These are phyloP conservation scores for Bostrychus sinensis DNA, from an alignment of 2,113 vertebrate genomes.

Conservation along the genomic window DNA sequence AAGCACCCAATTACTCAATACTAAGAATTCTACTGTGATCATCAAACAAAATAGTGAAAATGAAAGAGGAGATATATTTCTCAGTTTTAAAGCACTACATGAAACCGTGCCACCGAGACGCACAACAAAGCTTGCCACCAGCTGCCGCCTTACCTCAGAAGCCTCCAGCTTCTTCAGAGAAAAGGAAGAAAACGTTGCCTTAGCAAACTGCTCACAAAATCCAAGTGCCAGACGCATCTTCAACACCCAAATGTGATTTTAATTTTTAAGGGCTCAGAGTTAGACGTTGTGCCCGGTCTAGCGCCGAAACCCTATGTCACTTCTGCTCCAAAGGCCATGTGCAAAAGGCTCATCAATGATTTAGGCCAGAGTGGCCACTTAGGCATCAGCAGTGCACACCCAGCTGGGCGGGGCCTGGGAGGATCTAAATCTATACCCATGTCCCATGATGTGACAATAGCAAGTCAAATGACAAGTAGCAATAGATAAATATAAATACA, in stretches of 20 bases:
- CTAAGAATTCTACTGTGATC: constrained; percentile 22
- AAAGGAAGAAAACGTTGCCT: constrained; percentile 45
- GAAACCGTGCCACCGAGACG: background rate
- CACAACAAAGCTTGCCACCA: background rate
- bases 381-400: constrained; percentile 27
- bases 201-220: constrained; percentile 62
- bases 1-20: constrained; percentile 44
- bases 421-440: constrained; percentile 3
- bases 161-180: constrained; percentile 25
- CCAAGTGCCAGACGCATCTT: constrained; percentile 69
- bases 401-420: constrained; percentile 34
- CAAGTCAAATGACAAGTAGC: constrained; percentile 6
- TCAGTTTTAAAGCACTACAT: constrained; percentile 4
- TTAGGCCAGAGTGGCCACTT: constrained; percentile 60
- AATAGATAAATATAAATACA: too few species aligned
- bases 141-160: constrained; percentile 43
- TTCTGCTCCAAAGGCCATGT: constrained; percentile 58
- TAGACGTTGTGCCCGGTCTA: constrained; percentile 15
- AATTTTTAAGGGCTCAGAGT: constrained; percentile 44
- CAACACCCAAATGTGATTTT: constrained; percentile 45
- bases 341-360: constrained; percentile 76
- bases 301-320: constrained; percentile 51
- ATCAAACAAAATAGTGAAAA: constrained; percentile 44
- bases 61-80: constrained; percentile 22
- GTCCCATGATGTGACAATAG: background rate